These are phyloP conservation scores for Oscheius sp. DNA, from an alignment of 2,888 invertebrate genomes.

Conservation along the genomic window DNA sequence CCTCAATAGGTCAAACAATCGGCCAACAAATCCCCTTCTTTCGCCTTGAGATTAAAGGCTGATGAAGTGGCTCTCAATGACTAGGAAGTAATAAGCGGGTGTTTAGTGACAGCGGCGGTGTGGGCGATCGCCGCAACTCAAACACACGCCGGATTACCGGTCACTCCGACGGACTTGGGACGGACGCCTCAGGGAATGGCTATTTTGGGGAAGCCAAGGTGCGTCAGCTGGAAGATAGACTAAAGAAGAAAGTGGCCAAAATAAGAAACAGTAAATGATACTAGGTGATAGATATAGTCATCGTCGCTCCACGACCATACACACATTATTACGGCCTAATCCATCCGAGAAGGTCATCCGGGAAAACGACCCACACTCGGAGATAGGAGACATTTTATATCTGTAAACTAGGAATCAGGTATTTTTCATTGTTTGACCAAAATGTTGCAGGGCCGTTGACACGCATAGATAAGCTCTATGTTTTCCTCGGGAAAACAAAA, in stretches of 20 bases:
- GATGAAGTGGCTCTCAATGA: slow-evolving; percentile 23
- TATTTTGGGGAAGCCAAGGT: too few relatives aligned
- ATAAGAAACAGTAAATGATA: neutral
- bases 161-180: slow-evolving; percentile 5
- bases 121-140: slow-evolving; percentile 30
- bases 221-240: neutral
- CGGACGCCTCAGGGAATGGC: too few relatives aligned
- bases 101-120: slow-evolving; percentile 13
- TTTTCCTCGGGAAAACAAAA: neutral
- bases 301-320: neutral
- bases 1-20: too few relatives aligned
- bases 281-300: neutral
- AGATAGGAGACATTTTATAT: neutral
- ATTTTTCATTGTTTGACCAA: neutral
- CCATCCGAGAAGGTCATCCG: slow-evolving; percentile 19
- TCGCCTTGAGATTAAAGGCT: neutral
- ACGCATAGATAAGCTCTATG: too few relatives aligned
- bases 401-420: neutral
- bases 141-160: slow-evolving; percentile 29
- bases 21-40: neutral
- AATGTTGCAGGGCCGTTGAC: neutral
- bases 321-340: slow-evolving; percentile 31
- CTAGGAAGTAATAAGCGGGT: slow-evolving; percentile 29
- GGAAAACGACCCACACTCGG: too few relatives aligned
- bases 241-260: neutral